Percentiles rank a stretch among this genome's conserved stretches.
Conservation (phyloP, 2,113 vertebrate genomes). For the Dasyprocta punctata region DNA sequence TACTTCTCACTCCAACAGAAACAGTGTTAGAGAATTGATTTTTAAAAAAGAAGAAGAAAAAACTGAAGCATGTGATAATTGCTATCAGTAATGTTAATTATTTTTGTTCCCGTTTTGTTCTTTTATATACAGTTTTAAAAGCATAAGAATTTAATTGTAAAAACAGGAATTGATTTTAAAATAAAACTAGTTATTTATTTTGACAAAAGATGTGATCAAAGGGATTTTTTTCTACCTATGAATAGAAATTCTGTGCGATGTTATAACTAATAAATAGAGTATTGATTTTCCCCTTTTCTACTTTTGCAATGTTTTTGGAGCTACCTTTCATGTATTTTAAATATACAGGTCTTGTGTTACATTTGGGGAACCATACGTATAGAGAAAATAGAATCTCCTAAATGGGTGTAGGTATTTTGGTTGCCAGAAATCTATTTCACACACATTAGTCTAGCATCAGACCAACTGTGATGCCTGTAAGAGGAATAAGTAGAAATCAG, state of each 20-base stretch:
- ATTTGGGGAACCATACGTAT: not conserved
- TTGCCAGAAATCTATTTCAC: conserved; percentile 62
- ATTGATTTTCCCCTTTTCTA: conserved; percentile 42
- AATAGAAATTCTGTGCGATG: conserved; percentile 56
- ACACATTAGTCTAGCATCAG: conserved; percentile 24
- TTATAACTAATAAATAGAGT: conserved; percentile 60
- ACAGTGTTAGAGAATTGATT: not conserved
- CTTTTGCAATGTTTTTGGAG: conserved; percentile 6
- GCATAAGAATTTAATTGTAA: not conserved
- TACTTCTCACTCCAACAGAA: not conserved
- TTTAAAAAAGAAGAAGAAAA: not conserved
- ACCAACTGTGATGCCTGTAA: not conserved
- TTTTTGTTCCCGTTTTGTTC: conserved; percentile 48
- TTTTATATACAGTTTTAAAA: conserved; percentile 51
- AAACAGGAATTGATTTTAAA: conserved; percentile 49
- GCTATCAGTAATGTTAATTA: conserved; percentile 56
- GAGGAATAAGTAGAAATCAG: not conserved
- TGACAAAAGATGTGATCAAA: conserved; percentile 52
- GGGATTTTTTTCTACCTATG: not conserved
- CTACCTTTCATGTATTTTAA: conserved; percentile 43
- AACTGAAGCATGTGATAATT: conserved; percentile 17
- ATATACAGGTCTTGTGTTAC: not conserved
- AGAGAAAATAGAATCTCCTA: conserved; percentile 45
- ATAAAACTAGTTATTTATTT: conserved; percentile 58
- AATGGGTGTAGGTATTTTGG: not conserved